These are phyloP conservation scores for Temnothorax nylanderi DNA, from an alignment of 1,140 invertebrate genomes.

Conservation along the genomic window DNA sequence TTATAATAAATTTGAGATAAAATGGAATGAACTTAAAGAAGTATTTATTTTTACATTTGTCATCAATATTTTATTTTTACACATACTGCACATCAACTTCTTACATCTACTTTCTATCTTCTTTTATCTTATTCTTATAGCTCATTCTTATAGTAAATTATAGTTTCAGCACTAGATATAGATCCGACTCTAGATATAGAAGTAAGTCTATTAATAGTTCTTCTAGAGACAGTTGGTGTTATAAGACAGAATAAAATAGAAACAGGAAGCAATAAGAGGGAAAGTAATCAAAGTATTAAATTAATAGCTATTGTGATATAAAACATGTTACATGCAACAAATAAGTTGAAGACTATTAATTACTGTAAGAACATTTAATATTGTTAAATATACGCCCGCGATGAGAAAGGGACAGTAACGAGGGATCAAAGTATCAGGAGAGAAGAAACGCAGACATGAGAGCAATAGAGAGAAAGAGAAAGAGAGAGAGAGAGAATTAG, in stretches of 20 bases:
- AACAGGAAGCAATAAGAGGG: neutral
- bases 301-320: neutral
- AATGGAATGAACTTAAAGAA: neutral
- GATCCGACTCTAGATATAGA: slow-evolving; percentile 10
- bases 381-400: neutral
- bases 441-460: slow-evolving; percentile 19
- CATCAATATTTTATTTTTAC: neutral
- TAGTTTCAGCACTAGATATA: neutral
- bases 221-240: neutral
- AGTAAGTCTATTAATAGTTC: slow-evolving; percentile 14
- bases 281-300: neutral
- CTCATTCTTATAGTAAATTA: neutral
- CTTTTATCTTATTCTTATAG: neutral
- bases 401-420: neutral
- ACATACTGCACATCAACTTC: neutral
- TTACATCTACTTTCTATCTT: neutral
- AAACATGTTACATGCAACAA: neutral
- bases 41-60: neutral
- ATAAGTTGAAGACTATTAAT: slow-evolving; percentile 1
- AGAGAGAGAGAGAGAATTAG: neutral
- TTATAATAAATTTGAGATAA: neutral
- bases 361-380: neutral
- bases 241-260: neutral
- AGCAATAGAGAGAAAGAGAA: neutral
- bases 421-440: slow-evolving; percentile 33